phyloP scores from a whole-genome alignment of 2,113 vertebrate species.

The Ranitomeya variabilis region DNA sequence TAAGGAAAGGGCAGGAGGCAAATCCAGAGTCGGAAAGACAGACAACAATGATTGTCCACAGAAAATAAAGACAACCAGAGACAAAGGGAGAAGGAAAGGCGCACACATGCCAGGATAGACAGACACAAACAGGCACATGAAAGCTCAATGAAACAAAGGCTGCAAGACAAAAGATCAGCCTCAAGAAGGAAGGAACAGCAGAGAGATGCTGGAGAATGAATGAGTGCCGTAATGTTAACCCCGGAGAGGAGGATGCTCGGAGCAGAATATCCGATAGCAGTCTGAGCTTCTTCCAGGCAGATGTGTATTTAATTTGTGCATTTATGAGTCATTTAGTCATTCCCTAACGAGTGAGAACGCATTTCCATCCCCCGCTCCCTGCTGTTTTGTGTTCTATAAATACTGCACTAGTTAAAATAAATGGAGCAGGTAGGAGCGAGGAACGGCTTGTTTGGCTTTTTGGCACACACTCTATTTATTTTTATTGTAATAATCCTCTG shows the following conservation, averaged over 20 bases:
- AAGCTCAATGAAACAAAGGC: constrained; percentile 35
- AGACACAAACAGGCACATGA: constrained; percentile 41
- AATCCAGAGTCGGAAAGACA: not conserved
- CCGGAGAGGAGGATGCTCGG: constrained; percentile 20
- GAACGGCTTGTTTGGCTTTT: constrained; percentile 71
- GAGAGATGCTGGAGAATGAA: constrained; percentile 14
- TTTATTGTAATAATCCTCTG: constrained; percentile 58
- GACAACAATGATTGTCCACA: constrained; percentile 37
- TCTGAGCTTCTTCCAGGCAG: constrained; percentile 71
- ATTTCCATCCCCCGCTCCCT: constrained; percentile 76
- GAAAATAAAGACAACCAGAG: constrained; percentile 31
- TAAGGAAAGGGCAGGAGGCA: not conserved
- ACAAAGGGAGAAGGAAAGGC: constrained; percentile 10
- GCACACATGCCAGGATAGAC: constrained; percentile 22
- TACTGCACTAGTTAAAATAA: constrained; percentile 73
- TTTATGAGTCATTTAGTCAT: constrained; percentile 78
- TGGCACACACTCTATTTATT: constrained; percentile 59
- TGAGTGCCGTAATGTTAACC: constrained; percentile 44
- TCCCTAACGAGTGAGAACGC: constrained; percentile 74
- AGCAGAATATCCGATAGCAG: constrained; percentile 54
- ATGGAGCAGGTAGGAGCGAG: constrained; percentile 70
- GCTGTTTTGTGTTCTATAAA: constrained; percentile 77
- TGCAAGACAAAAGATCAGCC: constrained; percentile 33
- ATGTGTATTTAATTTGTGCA: constrained; percentile 80
- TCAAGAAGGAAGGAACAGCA: constrained; percentile 22